phyloP scores from a whole-genome alignment of 1,140 invertebrate species.

The Drosophila rhopaloa region DNA sequence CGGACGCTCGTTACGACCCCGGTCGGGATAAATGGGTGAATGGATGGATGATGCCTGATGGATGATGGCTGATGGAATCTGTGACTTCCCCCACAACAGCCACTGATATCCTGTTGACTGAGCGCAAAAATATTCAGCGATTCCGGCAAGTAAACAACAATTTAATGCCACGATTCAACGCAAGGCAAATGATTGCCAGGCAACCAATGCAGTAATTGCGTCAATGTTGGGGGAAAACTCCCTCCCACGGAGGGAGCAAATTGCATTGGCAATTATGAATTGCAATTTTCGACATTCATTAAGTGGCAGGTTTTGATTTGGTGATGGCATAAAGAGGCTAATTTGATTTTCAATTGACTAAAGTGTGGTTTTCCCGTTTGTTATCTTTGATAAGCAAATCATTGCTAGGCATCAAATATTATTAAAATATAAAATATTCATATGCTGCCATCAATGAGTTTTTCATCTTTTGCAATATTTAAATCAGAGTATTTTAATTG shows the following conservation, averaged over 20 bases:
- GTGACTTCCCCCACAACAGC: constrained; percentile 9
- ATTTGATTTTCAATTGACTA: constrained; percentile 12
- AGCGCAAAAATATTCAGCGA: constrained; percentile 19
- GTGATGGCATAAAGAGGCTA: background rate
- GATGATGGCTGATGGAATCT: constrained; percentile 6
- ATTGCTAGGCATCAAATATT: background rate
- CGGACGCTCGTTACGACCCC: constrained; percentile 71
- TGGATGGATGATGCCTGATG: constrained; percentile 21
- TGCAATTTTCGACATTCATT: constrained; percentile 1
- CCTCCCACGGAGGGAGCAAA: background rate
- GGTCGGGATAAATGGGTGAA: constrained; percentile 18
- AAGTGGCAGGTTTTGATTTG: background rate
- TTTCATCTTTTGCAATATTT: background rate
- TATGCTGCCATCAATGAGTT: background rate
- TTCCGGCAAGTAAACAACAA: constrained; percentile 25
- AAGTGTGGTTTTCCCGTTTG: background rate
- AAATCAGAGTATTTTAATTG: background rate
- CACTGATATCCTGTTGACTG: constrained; percentile 30
- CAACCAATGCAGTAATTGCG: constrained; percentile 14
- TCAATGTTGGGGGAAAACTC: background rate
- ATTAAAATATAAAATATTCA: background rate
- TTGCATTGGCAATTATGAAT: constrained; percentile 4
- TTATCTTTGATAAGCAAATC: background rate
- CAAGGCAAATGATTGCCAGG: constrained; percentile 16
- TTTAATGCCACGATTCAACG: background rate